Evolutionary conservation across 2,113 vertebrate species (phyloP), one percentile per base, ranked within the genome.

Genomic region (Prolemur simus): DNA sequence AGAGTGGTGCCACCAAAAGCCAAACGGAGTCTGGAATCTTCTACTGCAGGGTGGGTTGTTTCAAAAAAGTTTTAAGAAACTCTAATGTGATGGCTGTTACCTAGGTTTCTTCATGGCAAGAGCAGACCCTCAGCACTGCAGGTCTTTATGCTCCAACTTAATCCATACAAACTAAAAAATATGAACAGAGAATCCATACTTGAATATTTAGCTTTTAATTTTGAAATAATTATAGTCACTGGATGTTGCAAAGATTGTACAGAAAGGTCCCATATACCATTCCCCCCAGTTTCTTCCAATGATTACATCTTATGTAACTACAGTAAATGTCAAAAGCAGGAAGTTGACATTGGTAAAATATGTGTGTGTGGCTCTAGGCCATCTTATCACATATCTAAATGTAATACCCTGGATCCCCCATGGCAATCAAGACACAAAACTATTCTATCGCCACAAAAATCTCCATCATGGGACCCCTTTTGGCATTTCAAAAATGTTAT

Each of bases 161-260:
- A 85, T 25, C 47, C 49, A 42, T 37, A n/a, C 18, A 84, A 71
- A 82, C 5, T n/a, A 8, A 60, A 93, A 87, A 94, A 68, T 13
- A 80, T 20, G 13, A 74, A n/a, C 27, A 58, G 15, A 92, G 91
- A 66, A 66, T 52, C 34, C 20, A 74, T n/a, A 74, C 52, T 88
- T 82, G 10, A 94, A 82, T 89, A 52, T 88, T 73, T 91, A 91
- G 88, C 29, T 80, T 92, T 89, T 60, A 47, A 60, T 32, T 82
- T 95, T 81, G 34, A 89, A 83, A 32, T n/a, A 88, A 42, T 87
- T 52, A 77, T 63, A 91, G 25, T 80, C 47, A 42, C 32, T n/a
- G 18, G 6, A 76, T 58, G 14, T 69, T 82, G 17, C 8, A 91
- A 81, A 86, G 34, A 81, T 32, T 77, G 8, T n/a, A 45, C 23